phyloP scores from a whole-genome alignment of 2,797 vertebrate genomes.

The Trachops cirrhosus region DNA sequence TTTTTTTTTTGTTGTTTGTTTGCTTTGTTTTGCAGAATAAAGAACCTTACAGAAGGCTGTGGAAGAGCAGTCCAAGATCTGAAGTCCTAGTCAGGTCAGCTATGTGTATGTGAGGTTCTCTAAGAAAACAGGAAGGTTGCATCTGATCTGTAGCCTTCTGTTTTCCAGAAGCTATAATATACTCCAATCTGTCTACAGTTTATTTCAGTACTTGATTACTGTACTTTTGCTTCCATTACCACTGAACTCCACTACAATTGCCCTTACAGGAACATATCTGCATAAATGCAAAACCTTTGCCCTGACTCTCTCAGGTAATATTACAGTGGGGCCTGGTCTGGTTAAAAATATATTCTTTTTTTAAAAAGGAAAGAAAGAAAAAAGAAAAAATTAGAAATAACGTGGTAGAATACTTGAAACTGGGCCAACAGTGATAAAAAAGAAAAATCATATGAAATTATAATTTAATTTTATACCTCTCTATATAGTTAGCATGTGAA shows the following conservation, averaged over 20 bases:
- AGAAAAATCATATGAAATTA: background rate
- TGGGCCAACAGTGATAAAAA: constrained; percentile 38
- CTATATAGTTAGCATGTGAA: constrained; percentile 47
- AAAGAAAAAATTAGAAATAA: constrained; percentile 11
- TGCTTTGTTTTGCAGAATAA: constrained; percentile 40
- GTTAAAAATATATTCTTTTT: constrained; percentile 4
- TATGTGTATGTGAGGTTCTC: background rate
- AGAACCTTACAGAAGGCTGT: constrained; percentile 49
- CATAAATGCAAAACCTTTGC: constrained; percentile 44
- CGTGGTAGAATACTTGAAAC: constrained; percentile 29
- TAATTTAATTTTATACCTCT: constrained; percentile 47
- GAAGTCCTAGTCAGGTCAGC: constrained; percentile 5
- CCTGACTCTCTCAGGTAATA: constrained; percentile 40
- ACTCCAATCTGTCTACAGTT: constrained; percentile 7
- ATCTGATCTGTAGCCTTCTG: constrained; percentile 10
- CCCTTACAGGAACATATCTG: background rate
- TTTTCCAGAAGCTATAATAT: constrained; percentile 33
- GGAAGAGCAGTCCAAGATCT: constrained; percentile 39
- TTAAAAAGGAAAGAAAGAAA: background rate
- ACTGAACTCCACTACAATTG: background rate
- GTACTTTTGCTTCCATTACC: constrained; percentile 47
- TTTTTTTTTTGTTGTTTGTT: background rate
- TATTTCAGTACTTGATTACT: constrained; percentile 7
- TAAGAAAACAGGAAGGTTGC: background rate
- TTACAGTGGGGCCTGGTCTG: constrained; percentile 42